Percentiles rank a stretch among this genome's conserved stretches.
phyloP scores from a whole-genome alignment of 2,113 vertebrate species.

The Malurus alboscapulatus region DNA sequence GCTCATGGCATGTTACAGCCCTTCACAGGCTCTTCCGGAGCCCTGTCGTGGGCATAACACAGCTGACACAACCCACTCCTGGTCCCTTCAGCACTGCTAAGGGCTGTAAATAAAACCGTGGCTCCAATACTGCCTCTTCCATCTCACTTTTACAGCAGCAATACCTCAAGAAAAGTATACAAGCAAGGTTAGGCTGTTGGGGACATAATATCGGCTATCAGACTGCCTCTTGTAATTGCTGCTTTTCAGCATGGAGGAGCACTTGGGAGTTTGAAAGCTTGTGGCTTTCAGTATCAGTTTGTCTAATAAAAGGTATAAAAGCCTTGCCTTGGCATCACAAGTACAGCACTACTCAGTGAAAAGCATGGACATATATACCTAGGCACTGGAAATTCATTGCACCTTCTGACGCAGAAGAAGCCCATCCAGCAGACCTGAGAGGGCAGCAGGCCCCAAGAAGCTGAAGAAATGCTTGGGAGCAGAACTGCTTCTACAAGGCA shows the following conservation, averaged over 20 bases:
- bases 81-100: neutral
- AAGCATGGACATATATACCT: neutral
- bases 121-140: neutral
- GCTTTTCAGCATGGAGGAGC: neutral
- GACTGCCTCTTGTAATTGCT: neutral
- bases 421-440: neutral
- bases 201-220: neutral
- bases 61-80: neutral
- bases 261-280: neutral
- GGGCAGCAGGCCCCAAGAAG: neutral
- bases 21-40: neutral
- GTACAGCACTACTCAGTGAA: accelerated
- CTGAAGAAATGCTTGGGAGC: neutral
- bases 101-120: neutral
- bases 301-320: neutral
- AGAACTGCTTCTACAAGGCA: neutral
- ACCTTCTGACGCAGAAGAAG: neutral
- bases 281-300: neutral
- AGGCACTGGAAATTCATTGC: neutral
- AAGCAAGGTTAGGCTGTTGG: neutral
- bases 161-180: neutral
- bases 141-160: neutral
- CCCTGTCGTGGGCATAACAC: neutral
- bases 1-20: neutral
- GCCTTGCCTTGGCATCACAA: neutral